Evolutionary conservation across 1,140 invertebrate genomes (phyloP).

Genomic region (Drosophila insularis): DNA sequence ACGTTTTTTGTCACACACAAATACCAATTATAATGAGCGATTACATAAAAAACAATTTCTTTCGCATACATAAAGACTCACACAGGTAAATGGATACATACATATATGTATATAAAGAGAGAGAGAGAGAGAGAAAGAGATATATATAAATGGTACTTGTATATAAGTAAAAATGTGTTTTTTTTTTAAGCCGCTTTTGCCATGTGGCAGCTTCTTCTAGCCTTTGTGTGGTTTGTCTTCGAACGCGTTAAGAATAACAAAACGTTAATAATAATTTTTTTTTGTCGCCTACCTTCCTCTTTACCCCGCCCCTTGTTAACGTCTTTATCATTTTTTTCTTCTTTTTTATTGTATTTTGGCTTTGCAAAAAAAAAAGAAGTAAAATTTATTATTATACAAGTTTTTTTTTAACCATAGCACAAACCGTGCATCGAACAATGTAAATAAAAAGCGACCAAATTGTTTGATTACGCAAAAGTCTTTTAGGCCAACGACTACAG

Average conservation of each 20-base stretch:
- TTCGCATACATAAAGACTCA: conserved; percentile 26
- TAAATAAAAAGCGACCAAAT: conserved; percentile 63
- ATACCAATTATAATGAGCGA: conserved; percentile 77
- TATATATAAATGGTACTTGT: background rate
- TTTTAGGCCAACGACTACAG: conserved; percentile 14
- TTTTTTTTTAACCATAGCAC: background rate
- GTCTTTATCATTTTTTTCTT: background rate
- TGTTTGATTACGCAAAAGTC: conserved; percentile 70
- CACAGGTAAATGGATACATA: conserved; percentile 8
- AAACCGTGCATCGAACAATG: conserved; percentile 19
- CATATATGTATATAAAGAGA: background rate
- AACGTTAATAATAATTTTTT: conserved; percentile 40
- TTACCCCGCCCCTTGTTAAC: background rate
- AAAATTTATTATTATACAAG: conserved; percentile 7
- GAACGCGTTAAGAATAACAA: conserved; percentile 70
- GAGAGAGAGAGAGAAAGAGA: background rate
- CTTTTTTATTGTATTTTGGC: background rate
- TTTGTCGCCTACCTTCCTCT: conserved; percentile 15
- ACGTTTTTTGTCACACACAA: conserved; percentile 74
- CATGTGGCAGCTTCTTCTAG: conserved; percentile 36
- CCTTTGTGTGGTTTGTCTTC: conserved; percentile 35
- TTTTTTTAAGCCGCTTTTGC: conserved; percentile 54
- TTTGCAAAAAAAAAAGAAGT: conserved; percentile 3
- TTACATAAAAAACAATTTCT: conserved; percentile 77
- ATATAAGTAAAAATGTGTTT: conserved; percentile 48